phyloP scores from a whole-genome alignment of 2,113 vertebrate genomes.

The Leucosticte australis region DNA sequence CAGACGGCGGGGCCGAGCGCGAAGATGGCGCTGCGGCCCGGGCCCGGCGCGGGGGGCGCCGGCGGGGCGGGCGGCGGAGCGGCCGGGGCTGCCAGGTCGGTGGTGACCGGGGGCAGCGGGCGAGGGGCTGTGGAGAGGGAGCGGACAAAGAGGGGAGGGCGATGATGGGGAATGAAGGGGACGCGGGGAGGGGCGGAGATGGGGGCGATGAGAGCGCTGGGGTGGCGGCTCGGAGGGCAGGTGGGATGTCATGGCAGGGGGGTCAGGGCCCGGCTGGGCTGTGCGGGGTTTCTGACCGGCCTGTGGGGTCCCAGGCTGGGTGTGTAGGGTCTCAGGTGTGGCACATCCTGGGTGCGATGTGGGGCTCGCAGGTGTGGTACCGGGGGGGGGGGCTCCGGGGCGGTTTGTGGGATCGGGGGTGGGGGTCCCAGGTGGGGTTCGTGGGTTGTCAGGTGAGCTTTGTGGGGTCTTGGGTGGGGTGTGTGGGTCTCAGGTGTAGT shows the following conservation, averaged over 20 bases:
- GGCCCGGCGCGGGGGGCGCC: no score
- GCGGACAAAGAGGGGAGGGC: neutral
- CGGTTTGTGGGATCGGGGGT: rapidly evolving
- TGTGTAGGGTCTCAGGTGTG: rapidly evolving
- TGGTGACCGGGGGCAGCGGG: no score
- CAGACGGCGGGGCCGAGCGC: no score
- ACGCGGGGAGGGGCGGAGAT: neutral
- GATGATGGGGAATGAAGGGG: neutral
- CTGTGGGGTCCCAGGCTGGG: neutral
- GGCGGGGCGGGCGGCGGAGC: no score
- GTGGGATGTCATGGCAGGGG: neutral
- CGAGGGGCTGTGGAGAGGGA: neutral
- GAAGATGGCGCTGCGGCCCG: no score
- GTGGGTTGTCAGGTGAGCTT: neutral
- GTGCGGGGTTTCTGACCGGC: neutral
- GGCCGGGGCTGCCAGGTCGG: no score
- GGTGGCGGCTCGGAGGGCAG: neutral
- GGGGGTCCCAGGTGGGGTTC: neutral
- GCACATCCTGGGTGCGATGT: neutral
- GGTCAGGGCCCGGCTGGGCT: neutral
- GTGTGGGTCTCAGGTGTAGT: neutral
- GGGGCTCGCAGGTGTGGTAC: neutral
- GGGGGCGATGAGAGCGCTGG: neutral
- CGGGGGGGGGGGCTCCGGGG: neutral
- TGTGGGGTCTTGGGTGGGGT: neutral